Percentiles rank a stretch among this genome's conserved stretches.
Evolutionary conservation across 2,888 invertebrate species (phyloP).

Genomic region (Gastracanthus pulcherrimus): DNA sequence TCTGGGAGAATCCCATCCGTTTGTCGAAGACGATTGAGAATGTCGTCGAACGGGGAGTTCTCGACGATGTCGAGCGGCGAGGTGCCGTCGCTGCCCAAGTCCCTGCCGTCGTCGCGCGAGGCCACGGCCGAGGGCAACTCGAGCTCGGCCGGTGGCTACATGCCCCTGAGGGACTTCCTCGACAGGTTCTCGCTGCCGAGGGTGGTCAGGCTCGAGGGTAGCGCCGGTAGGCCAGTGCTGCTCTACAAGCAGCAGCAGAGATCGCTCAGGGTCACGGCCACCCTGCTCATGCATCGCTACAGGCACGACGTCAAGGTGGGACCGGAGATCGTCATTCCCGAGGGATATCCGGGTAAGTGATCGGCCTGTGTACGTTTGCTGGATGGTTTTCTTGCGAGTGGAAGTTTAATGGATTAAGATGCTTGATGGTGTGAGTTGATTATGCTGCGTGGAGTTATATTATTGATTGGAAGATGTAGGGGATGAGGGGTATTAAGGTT

Average conservation of each 20-base stretch:
- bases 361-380: no score
- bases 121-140: conserved; percentile 72
- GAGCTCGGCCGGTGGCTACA: conserved; percentile 71
- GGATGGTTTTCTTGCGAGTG: no score
- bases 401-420: no score
- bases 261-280: conserved; percentile 74
- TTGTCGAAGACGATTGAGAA: background rate
- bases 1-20: background rate
- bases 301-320: conserved; percentile 78
- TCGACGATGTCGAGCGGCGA: conserved; percentile 75
- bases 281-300: conserved; percentile 78
- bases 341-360: conserved; percentile 79
- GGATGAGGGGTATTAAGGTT: no score
- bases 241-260: conserved; percentile 75
- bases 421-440: no score
- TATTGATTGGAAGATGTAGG: no score
- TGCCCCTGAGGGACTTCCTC: conserved; percentile 75
- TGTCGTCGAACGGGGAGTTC: conserved; percentile 75
- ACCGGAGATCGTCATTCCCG: conserved; percentile 78
- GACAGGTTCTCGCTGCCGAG: conserved; percentile 77
- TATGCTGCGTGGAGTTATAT: no score
- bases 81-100: conserved; percentile 73
- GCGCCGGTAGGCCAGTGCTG: conserved; percentile 76
- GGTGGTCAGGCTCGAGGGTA: conserved; percentile 75
- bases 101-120: conserved; percentile 73